phyloP scores from a whole-genome alignment of 2,888 invertebrate species.

The Brenthis hecate region DNA sequence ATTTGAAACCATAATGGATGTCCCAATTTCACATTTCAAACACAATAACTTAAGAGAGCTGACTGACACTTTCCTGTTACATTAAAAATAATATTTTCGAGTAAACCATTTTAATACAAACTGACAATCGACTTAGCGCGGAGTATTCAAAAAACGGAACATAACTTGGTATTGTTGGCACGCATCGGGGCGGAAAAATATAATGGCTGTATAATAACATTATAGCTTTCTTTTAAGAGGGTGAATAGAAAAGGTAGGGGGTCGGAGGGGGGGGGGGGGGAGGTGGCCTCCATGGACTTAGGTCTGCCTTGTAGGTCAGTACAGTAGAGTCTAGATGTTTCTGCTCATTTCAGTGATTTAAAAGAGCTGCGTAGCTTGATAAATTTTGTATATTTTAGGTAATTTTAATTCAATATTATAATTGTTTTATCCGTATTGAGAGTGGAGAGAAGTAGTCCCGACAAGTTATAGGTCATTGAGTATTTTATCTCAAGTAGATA shows the following conservation, averaged over 20 bases:
- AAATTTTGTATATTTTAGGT: too few relatives aligned
- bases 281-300: slow-evolving; percentile 25
- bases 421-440: too few relatives aligned
- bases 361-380: not conserved
- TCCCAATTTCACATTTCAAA: not conserved
- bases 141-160: slow-evolving; percentile 30
- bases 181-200: slow-evolving; percentile 44
- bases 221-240: slow-evolving; percentile 41
- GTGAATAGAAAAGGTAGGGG: slow-evolving; percentile 16
- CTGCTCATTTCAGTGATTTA: slow-evolving; percentile 16
- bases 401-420: too few relatives aligned
- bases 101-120: slow-evolving; percentile 29
- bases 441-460: too few relatives aligned
- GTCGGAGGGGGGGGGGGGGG: slow-evolving; percentile 31
- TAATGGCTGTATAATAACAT: slow-evolving; percentile 50
- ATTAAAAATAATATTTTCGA: slow-evolving; percentile 20
- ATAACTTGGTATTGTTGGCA: slow-evolving; percentile 35
- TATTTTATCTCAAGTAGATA: too few relatives aligned
- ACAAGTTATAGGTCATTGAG: too few relatives aligned
- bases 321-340: slow-evolving; percentile 19
- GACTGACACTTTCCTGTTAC: slow-evolving; percentile 21
- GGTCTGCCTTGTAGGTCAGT: slow-evolving; percentile 23
- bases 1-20: not conserved
- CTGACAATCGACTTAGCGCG: slow-evolving; percentile 33
- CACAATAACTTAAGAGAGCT: not conserved